Percentiles rank a stretch among this genome's conserved stretches.
phyloP scores from a whole-genome alignment of 2,888 invertebrate species.

The Sympetrum striolatum region DNA sequence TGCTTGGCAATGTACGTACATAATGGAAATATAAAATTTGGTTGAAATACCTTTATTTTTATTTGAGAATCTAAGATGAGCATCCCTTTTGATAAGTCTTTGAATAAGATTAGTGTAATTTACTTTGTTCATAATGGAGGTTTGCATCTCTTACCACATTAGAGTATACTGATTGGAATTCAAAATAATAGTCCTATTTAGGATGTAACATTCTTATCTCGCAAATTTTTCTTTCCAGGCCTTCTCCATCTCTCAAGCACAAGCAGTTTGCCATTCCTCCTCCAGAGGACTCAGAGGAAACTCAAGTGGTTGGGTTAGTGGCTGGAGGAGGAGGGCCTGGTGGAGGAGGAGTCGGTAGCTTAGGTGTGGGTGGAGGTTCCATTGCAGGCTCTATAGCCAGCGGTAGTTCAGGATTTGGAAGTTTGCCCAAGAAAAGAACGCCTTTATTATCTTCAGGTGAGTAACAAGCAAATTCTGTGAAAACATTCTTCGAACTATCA shows the following conservation, averaged over 20 bases:
- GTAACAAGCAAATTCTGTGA: no score
- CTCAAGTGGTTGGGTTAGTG: conserved; percentile 54
- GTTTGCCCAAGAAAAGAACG: conserved; percentile 79
- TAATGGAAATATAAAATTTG: no score
- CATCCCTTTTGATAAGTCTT: no score
- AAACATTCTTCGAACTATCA: no score
- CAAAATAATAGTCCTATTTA: background rate
- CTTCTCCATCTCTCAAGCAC: conserved; percentile 69
- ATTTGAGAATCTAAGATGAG: no score
- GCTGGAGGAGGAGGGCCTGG: conserved; percentile 53
- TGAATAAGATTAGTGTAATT: no score
- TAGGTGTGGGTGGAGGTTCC: conserved; percentile 60
- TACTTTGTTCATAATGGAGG: no score
- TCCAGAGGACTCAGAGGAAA: conserved; percentile 55
- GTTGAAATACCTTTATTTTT: no score
- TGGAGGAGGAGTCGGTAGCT: conserved; percentile 56
- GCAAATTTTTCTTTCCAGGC: conserved; percentile 60
- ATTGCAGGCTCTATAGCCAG: conserved; percentile 72
- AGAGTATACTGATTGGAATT: no score
- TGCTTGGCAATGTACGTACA: no score
- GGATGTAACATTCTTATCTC: no score
- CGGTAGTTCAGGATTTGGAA: conserved; percentile 86
- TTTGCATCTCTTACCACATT: no score
- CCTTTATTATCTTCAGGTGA: conserved; percentile 65
- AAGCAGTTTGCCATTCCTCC: conserved; percentile 63